Evolutionary conservation across 2,113 vertebrate species (phyloP), one percentile per base, ranked within the genome.

Genomic region (Cyphomyrus discorhynchus): DNA sequence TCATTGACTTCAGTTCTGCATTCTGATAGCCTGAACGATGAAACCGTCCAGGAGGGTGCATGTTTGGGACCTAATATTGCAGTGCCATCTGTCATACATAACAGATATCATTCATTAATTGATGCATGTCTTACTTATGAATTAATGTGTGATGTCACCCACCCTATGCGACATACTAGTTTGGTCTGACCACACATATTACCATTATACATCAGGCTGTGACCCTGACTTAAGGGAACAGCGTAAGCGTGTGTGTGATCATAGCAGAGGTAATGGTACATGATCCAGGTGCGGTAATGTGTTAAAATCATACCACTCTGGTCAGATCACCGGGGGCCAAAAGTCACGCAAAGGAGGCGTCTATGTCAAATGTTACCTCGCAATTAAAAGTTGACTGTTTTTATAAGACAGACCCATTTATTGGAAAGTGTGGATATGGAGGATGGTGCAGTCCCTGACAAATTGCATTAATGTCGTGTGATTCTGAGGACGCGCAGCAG

Each of bases 401-500:
- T 46, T 47, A 21, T 58, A 19, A 84, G 77, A 45, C 1, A 42
- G 74, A 42, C 19, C 52, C 39, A 89, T 58, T 53, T 83, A 58
- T 24, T 19, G 70, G 2, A 4, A 45, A 87, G 85, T 21, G 3
- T 50, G 50, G n/a, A n/a, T 45, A 15, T 49, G 1, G 46, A 42
- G 49, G 74, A 19, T 24, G 50, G 39, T 50, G 50, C 84, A 86
- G 53, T 86, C 31, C n/a, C 56, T 88, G 53, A 62, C 86, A 89
- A 89, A 89, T 31, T 45, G 21, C 77, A 62, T 89, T 80, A 77
- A 70, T 83, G 31, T 21, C 3, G 11, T 89, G 88, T 19, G 11
- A 21, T 45, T 24, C 21, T 45, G 39, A 42, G 24, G 52, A 9
- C 8, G 9, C 8, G 2, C 52, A 82, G 8, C 35, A 24, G 24